Evolutionary conservation across 1,140 invertebrate species (phyloP), one percentile per base, ranked within the genome.

Genomic region (Melipona quadrifasciata): DNA sequence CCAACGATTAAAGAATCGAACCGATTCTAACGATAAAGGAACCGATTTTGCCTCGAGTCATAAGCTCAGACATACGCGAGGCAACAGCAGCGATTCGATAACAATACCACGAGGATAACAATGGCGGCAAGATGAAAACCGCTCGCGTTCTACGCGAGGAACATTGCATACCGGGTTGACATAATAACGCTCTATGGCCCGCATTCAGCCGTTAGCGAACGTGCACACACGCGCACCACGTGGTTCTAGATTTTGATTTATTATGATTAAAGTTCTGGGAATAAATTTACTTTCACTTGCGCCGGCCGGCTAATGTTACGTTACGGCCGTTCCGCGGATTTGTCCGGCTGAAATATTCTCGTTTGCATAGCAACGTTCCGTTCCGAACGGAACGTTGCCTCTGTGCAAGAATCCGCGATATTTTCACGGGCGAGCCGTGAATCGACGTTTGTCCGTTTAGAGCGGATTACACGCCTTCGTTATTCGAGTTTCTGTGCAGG

Each of bases 221-320:
- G 24, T 24, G 3, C 11, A 24, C 53, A 16, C 24, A 0, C 39
- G n/a, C 71, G 14, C 39, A 17, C 39, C 39, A 55, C 39, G 39
- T 47, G 39, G n/a, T 2, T 57, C 57, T 31, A 19, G 55, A 21
- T 76, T 61, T 76, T 76, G 74, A 76, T 76, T 76, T 76, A 76
- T 76, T 76, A 76, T 76, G 74, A 76, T 76, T 76, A 76, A 76
- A 76, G 34, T 76, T 76, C 34, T 61, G 74, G 55, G 61, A 76
- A 76, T 64, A 76, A 76, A 76, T 76, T 76, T 76, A 76, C 57
- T 76, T 76, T 76, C 57, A 47, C 74, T 76, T 27, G 73, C 21
- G 31, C 39, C 31, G 17, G 14, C 55, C 31, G 31, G 14, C 73
- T 75, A 75, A 75, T 39, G 55, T 75, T 75, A 75, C 73, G 31